Conservation (phyloP, 2,797 vertebrate species). For the Dermochelys coriacea region DNA sequence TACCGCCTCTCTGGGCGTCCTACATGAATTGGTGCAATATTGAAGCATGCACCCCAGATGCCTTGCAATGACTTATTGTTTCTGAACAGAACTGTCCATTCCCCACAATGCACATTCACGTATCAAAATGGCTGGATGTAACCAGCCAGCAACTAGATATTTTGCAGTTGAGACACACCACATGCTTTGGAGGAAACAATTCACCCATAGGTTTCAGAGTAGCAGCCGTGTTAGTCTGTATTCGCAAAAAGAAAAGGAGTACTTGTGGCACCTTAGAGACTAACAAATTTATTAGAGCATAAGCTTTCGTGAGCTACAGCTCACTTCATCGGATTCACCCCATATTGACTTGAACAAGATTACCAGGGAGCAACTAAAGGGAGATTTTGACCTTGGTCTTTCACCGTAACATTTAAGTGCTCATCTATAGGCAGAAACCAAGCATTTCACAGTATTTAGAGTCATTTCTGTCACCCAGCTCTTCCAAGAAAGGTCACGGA, state of each 20-base stretch:
- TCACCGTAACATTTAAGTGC: not conserved
- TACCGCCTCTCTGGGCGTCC: not conserved
- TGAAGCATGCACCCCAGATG: not conserved
- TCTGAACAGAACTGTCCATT: not conserved
- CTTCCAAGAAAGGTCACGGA: not conserved
- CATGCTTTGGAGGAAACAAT: not conserved
- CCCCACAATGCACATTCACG: not conserved
- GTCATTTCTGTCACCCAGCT: accelerated
- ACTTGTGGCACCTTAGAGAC: no score
- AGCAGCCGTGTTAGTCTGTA: no score
- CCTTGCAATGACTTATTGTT: not conserved
- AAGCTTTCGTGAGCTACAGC: no score
- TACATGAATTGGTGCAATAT: not conserved
- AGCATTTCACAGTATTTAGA: not conserved
- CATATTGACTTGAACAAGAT: not conserved
- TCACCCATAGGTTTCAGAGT: not conserved
- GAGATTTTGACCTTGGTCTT: not conserved
- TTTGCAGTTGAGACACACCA: not conserved
- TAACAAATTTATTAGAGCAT: no score
- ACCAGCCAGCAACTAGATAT: not conserved
- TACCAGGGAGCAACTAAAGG: not conserved
- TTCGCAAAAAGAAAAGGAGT: no score
- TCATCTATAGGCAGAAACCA: not conserved
- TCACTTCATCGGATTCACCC: no score
- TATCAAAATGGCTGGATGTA: not conserved